Evolutionary conservation across 2,888 invertebrate species (phyloP).

Genomic region (Leptinotarsa tumamoca): DNA sequence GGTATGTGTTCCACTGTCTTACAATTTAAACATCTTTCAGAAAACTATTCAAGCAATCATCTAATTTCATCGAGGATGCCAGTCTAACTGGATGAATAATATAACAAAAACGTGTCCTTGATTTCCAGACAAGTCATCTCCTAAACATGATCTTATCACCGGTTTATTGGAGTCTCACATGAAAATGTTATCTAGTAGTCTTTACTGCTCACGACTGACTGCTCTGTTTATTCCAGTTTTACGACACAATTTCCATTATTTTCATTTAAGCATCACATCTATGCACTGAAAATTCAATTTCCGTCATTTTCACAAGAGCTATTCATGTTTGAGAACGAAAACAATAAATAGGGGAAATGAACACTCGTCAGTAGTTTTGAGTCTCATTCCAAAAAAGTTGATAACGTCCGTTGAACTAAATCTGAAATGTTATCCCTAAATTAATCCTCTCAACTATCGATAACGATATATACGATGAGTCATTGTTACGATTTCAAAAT

Average conservation of each 20-base stretch:
- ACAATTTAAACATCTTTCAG: no score
- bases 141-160: conserved; percentile 3
- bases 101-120: neutral
- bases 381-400: no score
- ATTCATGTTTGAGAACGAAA: neutral
- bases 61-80: neutral
- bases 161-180: conserved; percentile 14
- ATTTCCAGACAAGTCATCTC: neutral
- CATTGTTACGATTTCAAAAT: no score
- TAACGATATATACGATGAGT: no score
- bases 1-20: no score
- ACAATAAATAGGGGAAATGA: neutral
- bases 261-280: neutral
- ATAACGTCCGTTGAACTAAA: no score
- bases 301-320: neutral
- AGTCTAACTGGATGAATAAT: neutral
- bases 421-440: no score
- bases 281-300: neutral
- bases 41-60: no score
- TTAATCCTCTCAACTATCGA: no score
- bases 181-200: conserved; percentile 12
- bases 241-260: conserved; percentile 4
- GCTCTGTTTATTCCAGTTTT: conserved; percentile 18
- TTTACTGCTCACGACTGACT: conserved; percentile 5
- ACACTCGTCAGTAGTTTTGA: neutral